Conservation (phyloP, 2,888 invertebrate genomes). For the Allolobophora icterica region DNA sequence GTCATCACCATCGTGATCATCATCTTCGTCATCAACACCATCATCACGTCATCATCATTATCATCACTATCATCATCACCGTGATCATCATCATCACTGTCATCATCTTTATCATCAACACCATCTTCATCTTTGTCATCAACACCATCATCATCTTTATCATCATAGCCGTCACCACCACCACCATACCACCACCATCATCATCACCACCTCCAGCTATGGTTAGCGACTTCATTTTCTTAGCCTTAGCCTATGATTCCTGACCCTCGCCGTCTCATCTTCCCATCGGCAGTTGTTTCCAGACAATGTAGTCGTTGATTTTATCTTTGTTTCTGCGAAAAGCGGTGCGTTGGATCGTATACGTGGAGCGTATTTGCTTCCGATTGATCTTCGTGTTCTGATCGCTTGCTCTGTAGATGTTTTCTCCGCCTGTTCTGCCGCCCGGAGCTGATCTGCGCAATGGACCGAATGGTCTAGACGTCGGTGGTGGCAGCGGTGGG, state of each 20-base stretch:
- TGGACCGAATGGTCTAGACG: slow-evolving; percentile 27
- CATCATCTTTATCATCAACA: too few species aligned
- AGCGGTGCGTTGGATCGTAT: too few species aligned
- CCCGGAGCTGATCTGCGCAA: slow-evolving; percentile 28
- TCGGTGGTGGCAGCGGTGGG: neutral
- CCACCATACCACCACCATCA: too few species aligned
- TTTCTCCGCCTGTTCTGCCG: slow-evolving; percentile 36
- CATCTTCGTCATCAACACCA: too few species aligned
- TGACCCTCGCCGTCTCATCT: neutral
- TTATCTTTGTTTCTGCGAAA: neutral
- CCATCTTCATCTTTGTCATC: too few species aligned
- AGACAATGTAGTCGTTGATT: neutral
- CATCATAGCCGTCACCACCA: too few species aligned
- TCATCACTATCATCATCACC: too few species aligned
- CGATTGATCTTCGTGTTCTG: neutral
- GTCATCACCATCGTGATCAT: too few species aligned
- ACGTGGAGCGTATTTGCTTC: neutral
- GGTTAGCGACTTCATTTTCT: neutral
- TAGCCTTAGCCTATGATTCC: neutral
- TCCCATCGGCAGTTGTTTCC: neutral
- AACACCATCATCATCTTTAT: too few species aligned
- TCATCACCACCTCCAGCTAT: too few species aligned
- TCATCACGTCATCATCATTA: too few species aligned
- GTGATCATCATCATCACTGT: too few species aligned
- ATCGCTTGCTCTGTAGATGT: slow-evolving; percentile 26